Evolutionary conservation across 2,113 vertebrate genomes (phyloP), one percentile per base, ranked within the genome.

Genomic region (Eubucco bourcierii): DNA sequence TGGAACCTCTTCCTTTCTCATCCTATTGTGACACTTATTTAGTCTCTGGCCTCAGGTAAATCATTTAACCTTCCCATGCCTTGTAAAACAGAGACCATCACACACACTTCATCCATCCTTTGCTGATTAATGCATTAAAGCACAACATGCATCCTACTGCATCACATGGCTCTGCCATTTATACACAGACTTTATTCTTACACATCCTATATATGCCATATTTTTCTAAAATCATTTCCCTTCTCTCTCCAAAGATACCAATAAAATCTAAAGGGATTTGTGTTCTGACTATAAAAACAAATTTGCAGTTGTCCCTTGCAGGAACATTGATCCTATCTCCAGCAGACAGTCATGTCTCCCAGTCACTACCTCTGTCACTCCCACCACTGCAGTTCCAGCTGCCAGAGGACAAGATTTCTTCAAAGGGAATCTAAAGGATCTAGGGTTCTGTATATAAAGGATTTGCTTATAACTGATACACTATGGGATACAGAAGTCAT

Each of bases 381-480:
- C 92, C 92, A 91, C 68, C 76, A 47, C 73, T 78, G 68, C 66
- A 52, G 58, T 85, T 95, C 92, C 82, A 94, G 90, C 85, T 96
- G 85, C 90, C 90, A 93, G 85, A 94, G 90, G 95, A 95, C 94
- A 95, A 88, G 88, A 93, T 90, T 96, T 90, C 93, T 94, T 95
- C 95, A 95, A 93, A 95, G 88, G 31, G 58, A 93, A 93, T 93
- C 95, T 94, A 50, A 95, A 83, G 80, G 85, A 94, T 95, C 95
- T 96, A 53, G 33, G 53, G 68, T 93, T 95, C 82, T 90, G 93
- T 94, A 77, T 90, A 83, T 83, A 78, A 90, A 91, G 79, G 82
- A 93, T 93, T 96, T 96, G 85, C 83, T 94, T 93, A 91, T 93
- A 95, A 84, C 93, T 93, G 93, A 88, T 96, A 93, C 73, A 34